phyloP scores from a whole-genome alignment of 2,113 vertebrate species.

The Syngnathus floridae region DNA sequence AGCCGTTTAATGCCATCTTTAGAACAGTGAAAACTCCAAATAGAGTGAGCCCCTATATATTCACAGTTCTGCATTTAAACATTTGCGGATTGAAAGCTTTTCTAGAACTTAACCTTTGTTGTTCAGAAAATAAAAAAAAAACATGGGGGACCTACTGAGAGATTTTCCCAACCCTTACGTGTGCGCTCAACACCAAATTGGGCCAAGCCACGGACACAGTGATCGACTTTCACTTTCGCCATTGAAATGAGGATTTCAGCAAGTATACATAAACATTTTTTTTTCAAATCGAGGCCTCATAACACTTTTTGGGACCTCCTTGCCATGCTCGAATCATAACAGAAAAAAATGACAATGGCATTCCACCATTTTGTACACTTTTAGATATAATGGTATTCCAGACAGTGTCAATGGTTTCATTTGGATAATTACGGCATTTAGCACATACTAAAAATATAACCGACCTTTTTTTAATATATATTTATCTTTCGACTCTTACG shows the following conservation, averaged over 20 bases:
- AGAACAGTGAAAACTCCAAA: not conserved
- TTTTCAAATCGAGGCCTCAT: not conserved
- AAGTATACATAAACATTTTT: too few relatives aligned
- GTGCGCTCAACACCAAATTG: not conserved
- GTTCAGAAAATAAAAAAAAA: too few relatives aligned
- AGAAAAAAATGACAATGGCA: too few relatives aligned
- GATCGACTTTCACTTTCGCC: too few relatives aligned
- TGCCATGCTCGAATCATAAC: not conserved
- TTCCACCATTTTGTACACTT: not conserved
- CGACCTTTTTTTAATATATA: not conserved
- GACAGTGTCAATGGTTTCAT: not conserved
- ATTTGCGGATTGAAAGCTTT: too few relatives aligned
- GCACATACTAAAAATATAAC: not conserved
- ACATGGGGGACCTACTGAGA: not conserved
- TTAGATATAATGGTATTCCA: not conserved
- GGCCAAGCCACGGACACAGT: not conserved
- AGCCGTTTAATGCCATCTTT: constrained; percentile 5
- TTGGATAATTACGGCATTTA: not conserved
- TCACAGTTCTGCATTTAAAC: too few relatives aligned
- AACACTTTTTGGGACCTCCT: not conserved
- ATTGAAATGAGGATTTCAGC: too few relatives aligned
- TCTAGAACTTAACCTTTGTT: too few relatives aligned
- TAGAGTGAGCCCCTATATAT: not conserved
- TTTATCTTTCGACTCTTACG: not conserved
- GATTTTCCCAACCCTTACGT: not conserved